Evolutionary conservation across 2,797 vertebrate species (phyloP).

Genomic region (Lemur catta): DNA sequence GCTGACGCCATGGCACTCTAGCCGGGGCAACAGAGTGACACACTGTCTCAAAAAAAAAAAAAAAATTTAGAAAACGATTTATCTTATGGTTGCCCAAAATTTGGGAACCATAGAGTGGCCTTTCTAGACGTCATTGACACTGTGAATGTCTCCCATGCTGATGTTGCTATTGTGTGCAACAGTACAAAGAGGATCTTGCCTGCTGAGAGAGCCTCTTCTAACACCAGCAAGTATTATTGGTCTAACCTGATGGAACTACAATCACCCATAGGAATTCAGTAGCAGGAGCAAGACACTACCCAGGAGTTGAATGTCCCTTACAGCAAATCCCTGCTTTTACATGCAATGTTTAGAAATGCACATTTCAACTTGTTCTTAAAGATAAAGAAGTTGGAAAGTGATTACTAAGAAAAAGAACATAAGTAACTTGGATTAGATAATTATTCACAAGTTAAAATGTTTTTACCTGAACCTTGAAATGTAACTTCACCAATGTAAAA

Average conservation of each 20-base stretch:
- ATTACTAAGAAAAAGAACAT: neutral
- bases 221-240: neutral
- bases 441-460: neutral
- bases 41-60: too few species aligned
- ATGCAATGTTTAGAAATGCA: conserved; percentile 38
- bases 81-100: neutral
- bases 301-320: conserved; percentile 47
- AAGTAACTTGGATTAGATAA: conserved; percentile 9
- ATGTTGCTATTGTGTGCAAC: neutral
- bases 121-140: conserved; percentile 20
- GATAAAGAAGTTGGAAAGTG: conserved; percentile 25
- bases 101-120: conserved; percentile 52
- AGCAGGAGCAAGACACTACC: neutral
- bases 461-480: conserved; percentile 4
- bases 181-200: neutral
- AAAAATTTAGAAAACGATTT: neutral
- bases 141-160: neutral
- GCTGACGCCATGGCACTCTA: too few species aligned
- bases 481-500: neutral
- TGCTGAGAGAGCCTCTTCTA: conserved; percentile 19
- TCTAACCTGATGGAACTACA: neutral
- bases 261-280: conserved; percentile 1
- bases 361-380: conserved; percentile 47
- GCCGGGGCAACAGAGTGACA: too few species aligned
- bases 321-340: neutral